phyloP scores from a whole-genome alignment of 2,888 invertebrate genomes.

The Lottia gigantea region DNA sequence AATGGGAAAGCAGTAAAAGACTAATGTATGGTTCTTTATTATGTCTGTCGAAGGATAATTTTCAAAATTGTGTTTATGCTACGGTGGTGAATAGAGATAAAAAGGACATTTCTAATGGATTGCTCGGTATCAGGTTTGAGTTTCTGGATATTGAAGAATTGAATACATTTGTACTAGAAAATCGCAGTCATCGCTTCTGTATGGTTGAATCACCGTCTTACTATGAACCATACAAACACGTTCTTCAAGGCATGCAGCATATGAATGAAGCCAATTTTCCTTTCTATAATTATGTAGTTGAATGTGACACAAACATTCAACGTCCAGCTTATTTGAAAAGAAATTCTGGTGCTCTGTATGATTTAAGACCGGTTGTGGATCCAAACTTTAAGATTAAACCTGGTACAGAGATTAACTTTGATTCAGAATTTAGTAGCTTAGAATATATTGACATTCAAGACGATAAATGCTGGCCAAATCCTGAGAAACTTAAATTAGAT shows the following conservation, averaged over 20 bases:
- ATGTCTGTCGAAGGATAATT: conserved; percentile 78
- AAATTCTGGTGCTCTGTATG: conserved; percentile 20
- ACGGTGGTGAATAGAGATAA: conserved; percentile 69
- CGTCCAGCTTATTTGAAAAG: conserved; percentile 43
- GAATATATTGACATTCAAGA: conserved; percentile 16
- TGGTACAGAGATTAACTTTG: conserved; percentile 16
- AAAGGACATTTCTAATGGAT: conserved; percentile 44
- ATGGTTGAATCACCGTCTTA: conserved; percentile 84
- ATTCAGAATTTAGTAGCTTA: conserved; percentile 16
- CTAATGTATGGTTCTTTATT: conserved; percentile 81
- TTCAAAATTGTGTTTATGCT: conserved; percentile 77
- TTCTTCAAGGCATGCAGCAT: conserved; percentile 76
- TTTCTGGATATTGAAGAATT: background rate
- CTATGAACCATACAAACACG: conserved; percentile 84
- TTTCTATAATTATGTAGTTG: conserved; percentile 46
- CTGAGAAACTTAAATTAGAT: conserved; percentile 51
- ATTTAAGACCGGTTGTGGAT: conserved; percentile 44
- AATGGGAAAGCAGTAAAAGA: conserved; percentile 72
- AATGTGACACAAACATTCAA: conserved; percentile 38
- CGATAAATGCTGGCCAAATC: conserved; percentile 45
- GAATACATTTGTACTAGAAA: conserved; percentile 20
- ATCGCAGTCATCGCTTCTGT: conserved; percentile 50
- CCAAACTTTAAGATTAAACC: conserved; percentile 34
- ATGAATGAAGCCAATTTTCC: conserved; percentile 66
- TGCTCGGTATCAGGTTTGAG: conserved; percentile 48